phyloP scores from a whole-genome alignment of 2,888 invertebrate species.

The Nomada hirtipes region DNA sequence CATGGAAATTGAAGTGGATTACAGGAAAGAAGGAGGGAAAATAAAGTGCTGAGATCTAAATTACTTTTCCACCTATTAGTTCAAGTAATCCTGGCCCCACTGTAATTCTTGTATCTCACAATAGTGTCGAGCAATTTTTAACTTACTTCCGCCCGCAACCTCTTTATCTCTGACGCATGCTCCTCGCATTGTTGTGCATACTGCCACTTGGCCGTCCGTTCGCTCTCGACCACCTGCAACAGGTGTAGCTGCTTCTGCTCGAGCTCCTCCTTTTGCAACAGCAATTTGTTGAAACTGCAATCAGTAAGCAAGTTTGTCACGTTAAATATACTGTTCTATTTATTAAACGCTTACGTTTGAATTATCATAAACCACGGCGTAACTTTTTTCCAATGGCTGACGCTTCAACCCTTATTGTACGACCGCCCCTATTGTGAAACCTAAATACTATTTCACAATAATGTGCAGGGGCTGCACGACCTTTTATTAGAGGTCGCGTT shows the following conservation, averaged over 20 bases:
- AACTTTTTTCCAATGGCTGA: too few species aligned
- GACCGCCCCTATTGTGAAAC: too few species aligned
- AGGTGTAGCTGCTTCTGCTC: slow-evolving; percentile 96
- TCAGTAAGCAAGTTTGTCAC: slow-evolving; percentile 32
- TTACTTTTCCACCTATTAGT: neutral
- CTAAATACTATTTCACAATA: too few species aligned
- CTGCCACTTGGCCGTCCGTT: slow-evolving; percentile 96
- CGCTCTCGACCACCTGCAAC: slow-evolving; percentile 95
- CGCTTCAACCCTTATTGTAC: too few species aligned
- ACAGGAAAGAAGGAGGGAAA: neutral
- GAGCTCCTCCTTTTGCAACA: slow-evolving; percentile 95
- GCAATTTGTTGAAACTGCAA: slow-evolving; percentile 93
- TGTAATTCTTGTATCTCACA: neutral
- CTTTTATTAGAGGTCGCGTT: too few species aligned
- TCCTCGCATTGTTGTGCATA: slow-evolving; percentile 97
- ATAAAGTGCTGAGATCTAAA: neutral
- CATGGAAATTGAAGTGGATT: neutral
- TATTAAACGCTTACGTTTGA: slow-evolving; percentile 3
- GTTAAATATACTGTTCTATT: neutral
- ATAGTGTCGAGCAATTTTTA: neutral
- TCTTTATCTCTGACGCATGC: slow-evolving; percentile 94
- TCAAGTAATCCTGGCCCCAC: neutral
- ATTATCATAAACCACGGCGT: too few species aligned
- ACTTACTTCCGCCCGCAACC: slow-evolving; percentile 93
- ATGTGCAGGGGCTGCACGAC: too few species aligned